Conservation (phyloP, 1,140 invertebrate species). For the Pristionchus pacificus region DNA sequence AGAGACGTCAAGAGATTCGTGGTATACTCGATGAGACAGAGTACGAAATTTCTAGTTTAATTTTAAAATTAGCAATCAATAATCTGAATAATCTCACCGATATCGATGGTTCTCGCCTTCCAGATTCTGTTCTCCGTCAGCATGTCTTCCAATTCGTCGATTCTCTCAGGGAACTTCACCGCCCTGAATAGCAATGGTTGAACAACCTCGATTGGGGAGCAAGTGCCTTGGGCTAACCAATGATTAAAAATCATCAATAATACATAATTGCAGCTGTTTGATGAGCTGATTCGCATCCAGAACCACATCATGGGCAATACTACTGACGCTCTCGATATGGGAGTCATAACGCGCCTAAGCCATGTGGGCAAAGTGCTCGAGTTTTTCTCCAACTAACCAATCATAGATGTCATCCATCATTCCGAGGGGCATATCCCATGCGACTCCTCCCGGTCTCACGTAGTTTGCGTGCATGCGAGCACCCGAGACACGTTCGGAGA, state of each 20-base stretch:
- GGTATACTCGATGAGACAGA: background rate
- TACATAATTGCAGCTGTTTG: too few species aligned
- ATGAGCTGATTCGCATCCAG: background rate
- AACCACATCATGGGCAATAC: background rate
- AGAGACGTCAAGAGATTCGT: too few species aligned
- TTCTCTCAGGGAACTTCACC: conserved; percentile 73
- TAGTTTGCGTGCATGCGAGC: conserved; percentile 96
- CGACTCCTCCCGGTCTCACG: conserved; percentile 80
- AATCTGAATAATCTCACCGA: conserved; percentile 64
- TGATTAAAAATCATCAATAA: too few species aligned
- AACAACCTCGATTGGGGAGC: conserved; percentile 4
- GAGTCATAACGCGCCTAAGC: background rate
- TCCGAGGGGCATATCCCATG: conserved; percentile 83
- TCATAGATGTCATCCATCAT: conserved; percentile 93
- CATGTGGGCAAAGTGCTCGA: too few species aligned
- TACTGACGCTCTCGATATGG: background rate
- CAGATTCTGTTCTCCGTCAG: conserved; percentile 88
- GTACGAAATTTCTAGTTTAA: background rate
- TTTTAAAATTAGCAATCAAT: too few species aligned
- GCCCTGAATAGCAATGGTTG: background rate
- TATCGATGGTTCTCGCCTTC: conserved; percentile 79
- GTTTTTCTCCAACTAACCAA: conserved; percentile 69
- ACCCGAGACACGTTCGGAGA: conserved; percentile 90
- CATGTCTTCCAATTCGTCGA: conserved; percentile 92
- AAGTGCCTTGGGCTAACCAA: too few species aligned